Conservation (phyloP, 2,888 invertebrate genomes). For the Unio delphinus region DNA sequence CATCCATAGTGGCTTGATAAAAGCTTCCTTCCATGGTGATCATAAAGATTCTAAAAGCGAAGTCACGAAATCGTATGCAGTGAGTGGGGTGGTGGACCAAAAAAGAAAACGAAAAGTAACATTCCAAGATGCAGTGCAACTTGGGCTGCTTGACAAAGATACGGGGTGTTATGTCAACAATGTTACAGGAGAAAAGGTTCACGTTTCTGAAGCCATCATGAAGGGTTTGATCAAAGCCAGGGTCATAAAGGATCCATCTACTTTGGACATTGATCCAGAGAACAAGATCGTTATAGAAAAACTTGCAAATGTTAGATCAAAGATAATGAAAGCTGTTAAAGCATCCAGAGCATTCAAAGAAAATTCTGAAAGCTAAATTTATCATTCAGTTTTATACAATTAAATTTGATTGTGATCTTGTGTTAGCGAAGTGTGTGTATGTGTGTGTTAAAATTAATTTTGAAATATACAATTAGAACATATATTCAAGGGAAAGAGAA, state of each 20-base stretch:
- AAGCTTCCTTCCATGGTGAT: slow-evolving; percentile 54
- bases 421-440: too few species aligned
- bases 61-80: slow-evolving; percentile 65
- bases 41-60: slow-evolving; percentile 37
- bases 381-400: neutral
- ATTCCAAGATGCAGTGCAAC: slow-evolving; percentile 50
- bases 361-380: neutral
- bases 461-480: too few species aligned
- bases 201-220: slow-evolving; percentile 68
- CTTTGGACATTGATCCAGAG: slow-evolving; percentile 65
- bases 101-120: slow-evolving; percentile 50
- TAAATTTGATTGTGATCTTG: too few species aligned
- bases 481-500: too few species aligned
- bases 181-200: slow-evolving; percentile 54
- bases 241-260: slow-evolving; percentile 57
- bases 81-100: slow-evolving; percentile 66
- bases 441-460: too few species aligned
- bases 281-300: slow-evolving; percentile 66
- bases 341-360: slow-evolving; percentile 57
- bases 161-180: slow-evolving; percentile 66
- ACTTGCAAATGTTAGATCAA: slow-evolving; percentile 55
- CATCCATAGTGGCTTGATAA: slow-evolving; percentile 55
- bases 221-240: slow-evolving; percentile 68
- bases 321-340: slow-evolving; percentile 55
- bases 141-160: slow-evolving; percentile 58